Evolutionary conservation across 2,797 vertebrate species (phyloP).

Genomic region (Schizopygopsis pylzovi): DNA sequence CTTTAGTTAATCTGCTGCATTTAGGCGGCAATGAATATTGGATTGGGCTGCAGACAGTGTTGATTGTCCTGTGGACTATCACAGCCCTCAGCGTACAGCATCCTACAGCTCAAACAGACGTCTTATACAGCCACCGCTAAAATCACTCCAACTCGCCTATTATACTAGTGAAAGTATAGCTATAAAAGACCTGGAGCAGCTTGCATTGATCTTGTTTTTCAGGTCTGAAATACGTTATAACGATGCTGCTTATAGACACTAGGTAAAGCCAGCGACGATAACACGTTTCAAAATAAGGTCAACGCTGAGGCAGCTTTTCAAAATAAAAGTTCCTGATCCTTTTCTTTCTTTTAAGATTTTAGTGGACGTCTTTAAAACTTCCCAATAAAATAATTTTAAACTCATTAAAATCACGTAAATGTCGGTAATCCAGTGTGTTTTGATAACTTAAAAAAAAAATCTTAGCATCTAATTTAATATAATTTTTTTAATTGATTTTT

Average conservation of each 20-base stretch:
- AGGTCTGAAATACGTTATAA: not conserved
- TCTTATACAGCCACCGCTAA: not conserved
- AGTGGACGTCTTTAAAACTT: not conserved
- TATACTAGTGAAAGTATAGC: not conserved
- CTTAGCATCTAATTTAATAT: not conserved
- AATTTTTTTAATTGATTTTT: too few relatives aligned
- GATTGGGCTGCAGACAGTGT: not conserved
- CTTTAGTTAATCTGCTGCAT: conserved; percentile 9
- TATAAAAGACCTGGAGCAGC: not conserved
- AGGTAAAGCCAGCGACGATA: conserved; percentile 10
- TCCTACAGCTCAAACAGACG: conserved; percentile 11
- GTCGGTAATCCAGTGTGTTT: not conserved
- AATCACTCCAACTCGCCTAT: not conserved
- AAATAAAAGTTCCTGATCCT: conserved; percentile 30
- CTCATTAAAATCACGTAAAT: not conserved
- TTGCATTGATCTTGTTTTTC: not conserved
- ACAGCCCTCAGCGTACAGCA: not conserved
- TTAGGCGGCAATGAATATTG: not conserved
- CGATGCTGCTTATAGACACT: not conserved
- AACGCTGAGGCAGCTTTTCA: not conserved
- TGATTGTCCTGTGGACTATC: not conserved
- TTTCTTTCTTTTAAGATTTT: not conserved
- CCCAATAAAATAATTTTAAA: not conserved
- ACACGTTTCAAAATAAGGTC: conserved; percentile 20
- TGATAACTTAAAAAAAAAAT: too few relatives aligned